phyloP scores from a whole-genome alignment of 2,888 invertebrate species.

The Brachynemurus nebulosus region DNA sequence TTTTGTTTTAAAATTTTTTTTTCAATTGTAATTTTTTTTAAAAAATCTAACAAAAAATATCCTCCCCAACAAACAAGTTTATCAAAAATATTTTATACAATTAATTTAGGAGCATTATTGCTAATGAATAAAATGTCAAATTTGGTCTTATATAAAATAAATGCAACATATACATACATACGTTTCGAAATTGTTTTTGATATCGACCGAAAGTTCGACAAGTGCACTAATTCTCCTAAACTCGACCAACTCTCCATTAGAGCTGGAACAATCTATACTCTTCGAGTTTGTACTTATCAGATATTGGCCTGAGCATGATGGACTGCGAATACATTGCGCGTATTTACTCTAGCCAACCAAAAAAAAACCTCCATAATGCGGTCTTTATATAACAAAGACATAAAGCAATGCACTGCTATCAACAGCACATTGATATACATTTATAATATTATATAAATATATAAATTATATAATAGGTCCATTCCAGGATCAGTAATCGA shows the following conservation, averaged over 20 bases:
- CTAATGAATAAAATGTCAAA: background rate
- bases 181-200: no score
- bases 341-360: background rate
- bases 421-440: background rate
- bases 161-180: background rate
- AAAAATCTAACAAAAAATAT: conserved; percentile 41
- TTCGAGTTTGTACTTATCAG: conserved; percentile 34
- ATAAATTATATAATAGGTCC: background rate
- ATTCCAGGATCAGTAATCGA: background rate
- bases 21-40: conserved; percentile 22
- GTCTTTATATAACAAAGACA: conserved; percentile 11
- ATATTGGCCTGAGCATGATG: background rate
- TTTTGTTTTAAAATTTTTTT: conserved; percentile 21
- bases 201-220: background rate
- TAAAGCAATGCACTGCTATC: background rate
- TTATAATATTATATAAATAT: background rate
- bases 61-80: conserved; percentile 45
- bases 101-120: conserved; percentile 20
- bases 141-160: background rate
- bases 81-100: conserved; percentile 48
- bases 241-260: background rate
- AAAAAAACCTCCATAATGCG: conserved; percentile 9
- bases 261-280: conserved; percentile 27
- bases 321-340: background rate
- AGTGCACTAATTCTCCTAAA: background rate